Evolutionary conservation across 1,140 invertebrate genomes (phyloP).

Genomic region (Drosophila simulans): DNA sequence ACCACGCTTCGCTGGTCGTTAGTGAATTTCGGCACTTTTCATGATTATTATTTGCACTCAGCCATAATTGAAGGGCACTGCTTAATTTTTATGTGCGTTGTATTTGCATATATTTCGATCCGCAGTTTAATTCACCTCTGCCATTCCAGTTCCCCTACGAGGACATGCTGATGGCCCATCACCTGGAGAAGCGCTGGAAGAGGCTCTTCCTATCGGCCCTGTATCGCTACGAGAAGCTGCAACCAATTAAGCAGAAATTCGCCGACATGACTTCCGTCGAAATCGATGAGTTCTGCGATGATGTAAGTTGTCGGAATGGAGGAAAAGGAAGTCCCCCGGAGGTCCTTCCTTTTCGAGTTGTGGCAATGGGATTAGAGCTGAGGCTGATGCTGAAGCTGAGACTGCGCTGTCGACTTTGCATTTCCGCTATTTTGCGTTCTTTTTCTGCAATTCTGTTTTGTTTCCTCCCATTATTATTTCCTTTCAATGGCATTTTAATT

Average conservation of each 20-base stretch:
- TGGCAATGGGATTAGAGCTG: constrained; percentile 13
- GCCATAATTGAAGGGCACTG: constrained; percentile 73
- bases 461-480: constrained; percentile 83
- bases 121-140: constrained; percentile 11
- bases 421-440: constrained; percentile 73
- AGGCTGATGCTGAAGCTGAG: constrained; percentile 9
- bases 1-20: constrained; percentile 61
- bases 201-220: constrained; percentile 88
- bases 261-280: constrained; percentile 90
- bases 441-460: constrained; percentile 77
- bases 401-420: constrained; percentile 53
- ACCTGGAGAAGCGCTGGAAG: constrained; percentile 89
- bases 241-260: constrained; percentile 91
- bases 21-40: constrained; percentile 70
- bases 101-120: constrained; percentile 28
- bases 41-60: constrained; percentile 82
- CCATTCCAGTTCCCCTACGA: constrained; percentile 77
- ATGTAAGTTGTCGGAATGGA: constrained; percentile 80
- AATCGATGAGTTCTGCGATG: constrained; percentile 89
- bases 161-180: constrained; percentile 86
- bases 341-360: constrained; percentile 9
- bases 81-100: constrained; percentile 65
- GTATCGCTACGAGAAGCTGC: constrained; percentile 88
- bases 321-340: constrained; percentile 4
- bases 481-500: constrained; percentile 84